Evolutionary conservation across 1,140 invertebrate species (phyloP).

Genomic region (Pinna nobilis): DNA sequence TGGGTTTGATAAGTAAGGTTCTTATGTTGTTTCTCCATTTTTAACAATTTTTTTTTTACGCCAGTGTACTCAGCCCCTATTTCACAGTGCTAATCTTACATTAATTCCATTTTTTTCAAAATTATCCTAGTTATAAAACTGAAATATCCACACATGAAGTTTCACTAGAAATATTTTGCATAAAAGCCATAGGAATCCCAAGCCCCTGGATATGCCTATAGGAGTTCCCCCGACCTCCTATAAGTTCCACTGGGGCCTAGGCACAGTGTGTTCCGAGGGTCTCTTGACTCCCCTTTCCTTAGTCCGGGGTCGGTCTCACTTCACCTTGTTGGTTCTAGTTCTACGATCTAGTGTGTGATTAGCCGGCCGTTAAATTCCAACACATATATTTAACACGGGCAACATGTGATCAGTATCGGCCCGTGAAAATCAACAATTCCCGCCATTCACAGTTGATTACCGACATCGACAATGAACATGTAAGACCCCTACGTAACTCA

Average conservation of each 20-base stretch:
- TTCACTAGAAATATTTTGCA: no score
- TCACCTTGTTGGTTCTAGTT: not conserved
- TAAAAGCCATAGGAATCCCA: not conserved
- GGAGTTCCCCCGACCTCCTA: conserved; percentile 37
- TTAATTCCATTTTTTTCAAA: conserved; percentile 11
- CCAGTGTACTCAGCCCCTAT: conserved; percentile 35
- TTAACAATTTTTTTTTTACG: conserved; percentile 11
- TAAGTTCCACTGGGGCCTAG: conserved; percentile 16
- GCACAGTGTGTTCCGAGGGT: no score
- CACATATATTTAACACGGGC: conserved; percentile 11
- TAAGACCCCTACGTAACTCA: conserved; percentile 1
- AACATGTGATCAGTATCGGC: conserved; percentile 2
- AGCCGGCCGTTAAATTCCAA: conserved; percentile 1
- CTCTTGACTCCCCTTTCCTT: no score
- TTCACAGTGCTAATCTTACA: no score
- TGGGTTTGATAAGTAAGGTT: conserved; percentile 43
- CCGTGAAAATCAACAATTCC: no score
- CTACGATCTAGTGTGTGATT: conserved; percentile 5
- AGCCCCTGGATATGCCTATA: conserved; percentile 16
- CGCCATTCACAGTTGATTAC: conserved; percentile 13
- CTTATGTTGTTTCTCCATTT: conserved; percentile 39
- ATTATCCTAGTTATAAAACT: not conserved
- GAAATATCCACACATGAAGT: no score
- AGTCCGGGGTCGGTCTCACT: not conserved
- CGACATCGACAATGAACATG: not conserved